Percentiles rank a stretch among this genome's conserved stretches.
Conservation (phyloP, 2,113 vertebrate species). For the Hippocampus abdominalis region DNA sequence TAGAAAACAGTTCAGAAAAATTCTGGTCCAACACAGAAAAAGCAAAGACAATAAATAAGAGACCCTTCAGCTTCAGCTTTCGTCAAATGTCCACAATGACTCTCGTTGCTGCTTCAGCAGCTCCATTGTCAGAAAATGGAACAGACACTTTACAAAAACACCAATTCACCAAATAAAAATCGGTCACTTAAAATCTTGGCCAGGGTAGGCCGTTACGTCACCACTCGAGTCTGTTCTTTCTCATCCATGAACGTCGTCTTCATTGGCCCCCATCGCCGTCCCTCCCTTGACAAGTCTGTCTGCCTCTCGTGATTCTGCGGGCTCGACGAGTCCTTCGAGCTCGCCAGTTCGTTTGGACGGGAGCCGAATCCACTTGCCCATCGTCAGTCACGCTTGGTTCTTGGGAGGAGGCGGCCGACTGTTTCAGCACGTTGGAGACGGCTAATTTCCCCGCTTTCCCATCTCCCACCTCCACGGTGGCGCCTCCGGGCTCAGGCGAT, state of each 20-base stretch:
- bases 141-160: background rate
- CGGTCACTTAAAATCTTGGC: background rate
- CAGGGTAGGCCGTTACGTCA: background rate
- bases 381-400: background rate
- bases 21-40: background rate
- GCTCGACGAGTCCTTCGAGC: slow-evolving; percentile 47
- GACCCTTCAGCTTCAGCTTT: background rate
- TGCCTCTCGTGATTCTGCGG: slow-evolving; percentile 34
- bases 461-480: background rate
- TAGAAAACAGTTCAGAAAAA: background rate
- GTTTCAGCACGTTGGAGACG: background rate
- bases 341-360: slow-evolving; percentile 42
- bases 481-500: background rate
- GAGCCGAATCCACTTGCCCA: slow-evolving; percentile 5
- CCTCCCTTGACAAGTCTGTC: slow-evolving; percentile 13
- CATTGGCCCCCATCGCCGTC: slow-evolving; percentile 7
- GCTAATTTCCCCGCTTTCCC: background rate
- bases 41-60: background rate
- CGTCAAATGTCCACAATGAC: background rate
- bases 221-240: background rate
- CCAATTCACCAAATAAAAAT: background rate
- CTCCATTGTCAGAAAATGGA: background rate
- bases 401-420: slow-evolving; percentile 12
- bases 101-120: background rate
- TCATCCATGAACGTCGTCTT: background rate